phyloP scores from a whole-genome alignment of 2,797 vertebrate species.

The Gymnothorax reevesii region DNA sequence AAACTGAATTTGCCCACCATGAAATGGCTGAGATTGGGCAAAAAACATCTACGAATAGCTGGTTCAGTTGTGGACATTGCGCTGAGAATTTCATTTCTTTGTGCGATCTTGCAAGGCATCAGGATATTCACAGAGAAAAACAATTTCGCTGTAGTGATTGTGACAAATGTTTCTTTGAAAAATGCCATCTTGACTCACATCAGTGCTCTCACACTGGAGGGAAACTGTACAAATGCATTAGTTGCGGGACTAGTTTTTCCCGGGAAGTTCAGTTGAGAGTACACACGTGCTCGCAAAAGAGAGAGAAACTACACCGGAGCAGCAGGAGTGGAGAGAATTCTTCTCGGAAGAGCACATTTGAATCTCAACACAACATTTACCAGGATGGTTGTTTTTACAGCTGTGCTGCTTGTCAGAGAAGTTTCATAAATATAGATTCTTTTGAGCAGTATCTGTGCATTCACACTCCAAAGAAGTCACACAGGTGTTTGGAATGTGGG shows the following conservation, averaged over 20 bases:
- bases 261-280: constrained; percentile 77
- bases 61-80: background rate
- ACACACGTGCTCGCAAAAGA: constrained; percentile 76
- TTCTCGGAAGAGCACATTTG: constrained; percentile 77
- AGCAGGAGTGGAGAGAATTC: constrained; percentile 75
- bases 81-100: background rate
- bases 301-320: constrained; percentile 78
- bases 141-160: background rate
- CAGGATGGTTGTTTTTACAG: constrained; percentile 78
- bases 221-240: constrained; percentile 73
- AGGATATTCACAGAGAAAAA: background rate
- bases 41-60: background rate
- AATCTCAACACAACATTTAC: constrained; percentile 76
- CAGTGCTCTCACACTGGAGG: constrained; percentile 69
- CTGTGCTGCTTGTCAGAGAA: constrained; percentile 77
- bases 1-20: background rate
- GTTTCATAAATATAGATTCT: constrained; percentile 35
- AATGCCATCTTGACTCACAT: background rate
- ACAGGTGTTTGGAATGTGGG: background rate
- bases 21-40: background rate
- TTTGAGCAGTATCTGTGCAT: background rate
- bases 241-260: constrained; percentile 76
- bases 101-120: background rate
- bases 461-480: background rate
- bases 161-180: background rate